phyloP scores from a whole-genome alignment of 2,113 vertebrate species.

The Corapipo altera region DNA sequence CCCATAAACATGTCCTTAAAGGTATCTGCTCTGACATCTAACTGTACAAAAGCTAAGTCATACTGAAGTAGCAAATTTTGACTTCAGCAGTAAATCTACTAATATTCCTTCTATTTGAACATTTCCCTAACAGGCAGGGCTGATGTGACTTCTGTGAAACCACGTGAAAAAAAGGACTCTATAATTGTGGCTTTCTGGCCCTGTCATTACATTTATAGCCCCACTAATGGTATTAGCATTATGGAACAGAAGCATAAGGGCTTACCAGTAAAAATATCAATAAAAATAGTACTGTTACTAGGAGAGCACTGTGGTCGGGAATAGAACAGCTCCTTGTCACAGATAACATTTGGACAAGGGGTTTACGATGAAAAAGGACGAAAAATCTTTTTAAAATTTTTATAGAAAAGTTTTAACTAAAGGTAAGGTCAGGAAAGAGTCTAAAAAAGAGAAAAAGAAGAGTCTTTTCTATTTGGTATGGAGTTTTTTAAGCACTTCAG shows the following conservation, averaged over 20 bases:
- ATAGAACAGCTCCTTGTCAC: background rate
- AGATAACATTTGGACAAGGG: background rate
- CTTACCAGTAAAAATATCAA: background rate
- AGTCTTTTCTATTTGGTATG: background rate
- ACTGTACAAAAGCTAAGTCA: background rate
- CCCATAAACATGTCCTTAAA: background rate
- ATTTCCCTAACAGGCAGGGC: background rate
- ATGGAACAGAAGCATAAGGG: background rate
- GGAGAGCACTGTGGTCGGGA: background rate
- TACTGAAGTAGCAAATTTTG: background rate
- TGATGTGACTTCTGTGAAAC: background rate
- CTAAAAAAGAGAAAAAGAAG: background rate
- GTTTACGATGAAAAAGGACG: background rate
- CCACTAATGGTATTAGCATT: background rate
- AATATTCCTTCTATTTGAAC: background rate
- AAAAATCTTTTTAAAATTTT: background rate
- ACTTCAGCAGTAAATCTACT: background rate
- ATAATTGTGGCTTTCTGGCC: background rate
- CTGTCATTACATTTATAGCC: background rate
- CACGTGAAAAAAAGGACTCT: background rate
- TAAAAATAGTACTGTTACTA: constrained; percentile 18
- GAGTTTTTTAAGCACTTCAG: background rate
- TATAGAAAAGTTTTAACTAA: background rate
- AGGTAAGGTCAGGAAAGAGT: background rate
- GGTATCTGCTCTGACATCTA: background rate